These are phyloP conservation scores for Epinephelus coioides DNA, from an alignment of 2,797 vertebrate genomes.

Conservation along the genomic window DNA sequence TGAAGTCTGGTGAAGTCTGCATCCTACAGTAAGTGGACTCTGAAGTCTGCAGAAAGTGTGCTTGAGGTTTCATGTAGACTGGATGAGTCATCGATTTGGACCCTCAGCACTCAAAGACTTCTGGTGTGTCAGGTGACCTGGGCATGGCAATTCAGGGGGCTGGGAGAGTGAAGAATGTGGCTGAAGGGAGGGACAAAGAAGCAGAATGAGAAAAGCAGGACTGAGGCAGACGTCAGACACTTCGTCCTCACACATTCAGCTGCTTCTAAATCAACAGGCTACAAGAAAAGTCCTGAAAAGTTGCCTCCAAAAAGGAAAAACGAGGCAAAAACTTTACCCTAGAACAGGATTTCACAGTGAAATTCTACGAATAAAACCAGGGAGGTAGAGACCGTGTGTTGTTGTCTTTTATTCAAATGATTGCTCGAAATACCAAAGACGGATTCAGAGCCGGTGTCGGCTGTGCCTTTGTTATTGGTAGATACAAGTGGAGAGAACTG, in stretches of 20 bases:
- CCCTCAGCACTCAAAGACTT: no score
- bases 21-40: no score
- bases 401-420: slow-evolving; percentile 51
- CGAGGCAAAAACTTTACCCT: slow-evolving; percentile 41
- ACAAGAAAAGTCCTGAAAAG: slow-evolving; percentile 49
- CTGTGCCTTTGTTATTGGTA: slow-evolving; percentile 45
- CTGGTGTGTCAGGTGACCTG: background rate
- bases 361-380: slow-evolving; percentile 36
- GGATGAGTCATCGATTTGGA: no score
- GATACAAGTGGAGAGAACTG: slow-evolving; percentile 44
- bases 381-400: slow-evolving; percentile 28
- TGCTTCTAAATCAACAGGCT: slow-evolving; percentile 26
- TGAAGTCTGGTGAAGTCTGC: no score
- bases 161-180: background rate
- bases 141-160: background rate
- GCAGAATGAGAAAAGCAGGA: background rate
- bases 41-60: no score
- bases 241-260: background rate
- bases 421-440: slow-evolving; percentile 52
- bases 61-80: no score
- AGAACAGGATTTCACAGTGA: slow-evolving; percentile 35
- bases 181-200: background rate
- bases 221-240: background rate
- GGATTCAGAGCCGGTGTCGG: slow-evolving; percentile 10
- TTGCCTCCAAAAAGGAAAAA: slow-evolving; percentile 44